Conservation (phyloP, 2,888 invertebrate species). For the Oscheius myriophilus region DNA sequence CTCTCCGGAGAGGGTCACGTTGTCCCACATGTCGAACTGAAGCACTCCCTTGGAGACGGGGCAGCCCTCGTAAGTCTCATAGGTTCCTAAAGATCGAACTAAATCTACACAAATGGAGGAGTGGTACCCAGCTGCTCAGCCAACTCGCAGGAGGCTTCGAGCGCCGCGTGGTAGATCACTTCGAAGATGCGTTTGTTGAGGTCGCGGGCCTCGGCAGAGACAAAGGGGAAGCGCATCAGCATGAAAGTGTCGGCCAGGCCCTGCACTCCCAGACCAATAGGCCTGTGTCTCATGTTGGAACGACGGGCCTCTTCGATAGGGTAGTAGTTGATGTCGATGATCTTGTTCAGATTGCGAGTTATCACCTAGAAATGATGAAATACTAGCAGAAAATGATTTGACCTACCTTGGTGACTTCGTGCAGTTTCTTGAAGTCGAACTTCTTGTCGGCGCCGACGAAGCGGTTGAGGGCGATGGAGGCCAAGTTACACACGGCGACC, state of each 20-base stretch:
- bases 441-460: constrained; percentile 82
- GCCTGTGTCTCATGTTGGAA: constrained; percentile 84
- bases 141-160: constrained; percentile 93
- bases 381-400: background rate
- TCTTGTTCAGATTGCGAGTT: constrained; percentile 91
- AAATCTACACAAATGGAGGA: too few species aligned
- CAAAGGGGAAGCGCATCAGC: constrained; percentile 90
- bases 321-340: constrained; percentile 95
- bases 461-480: constrained; percentile 94
- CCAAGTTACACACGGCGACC: constrained; percentile 94
- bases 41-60: constrained; percentile 94
- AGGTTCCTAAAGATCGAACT: constrained; percentile 73
- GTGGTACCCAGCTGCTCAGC: constrained; percentile 81
- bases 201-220: constrained; percentile 84
- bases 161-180: constrained; percentile 94
- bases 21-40: constrained; percentile 94
- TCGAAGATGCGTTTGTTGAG: constrained; percentile 96
- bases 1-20: constrained; percentile 76
- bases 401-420: constrained; percentile 76
- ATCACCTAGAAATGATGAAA: constrained; percentile 75
- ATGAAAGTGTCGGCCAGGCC: constrained; percentile 97
- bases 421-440: constrained; percentile 88
- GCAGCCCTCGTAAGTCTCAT: constrained; percentile 88
- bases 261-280: constrained; percentile 84
- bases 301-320: constrained; percentile 83